phyloP scores from a whole-genome alignment of 1,140 invertebrate genomes.

The Ceratina australensis region DNA sequence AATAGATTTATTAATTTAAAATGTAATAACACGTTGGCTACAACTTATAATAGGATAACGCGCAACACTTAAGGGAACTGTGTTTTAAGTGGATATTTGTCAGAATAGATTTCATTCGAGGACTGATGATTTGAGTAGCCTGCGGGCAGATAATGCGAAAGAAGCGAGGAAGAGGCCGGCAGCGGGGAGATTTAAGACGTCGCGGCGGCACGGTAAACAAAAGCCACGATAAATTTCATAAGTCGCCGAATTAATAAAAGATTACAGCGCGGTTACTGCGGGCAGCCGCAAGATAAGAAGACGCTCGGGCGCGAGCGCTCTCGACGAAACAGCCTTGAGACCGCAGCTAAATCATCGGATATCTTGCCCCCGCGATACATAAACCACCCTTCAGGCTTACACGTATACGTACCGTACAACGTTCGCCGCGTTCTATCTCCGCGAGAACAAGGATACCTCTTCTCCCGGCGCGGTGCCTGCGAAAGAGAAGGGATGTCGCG shows the following conservation, averaged over 20 bases:
- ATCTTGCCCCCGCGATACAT: slow-evolving; percentile 79
- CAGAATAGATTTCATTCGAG: no score
- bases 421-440: slow-evolving; percentile 50
- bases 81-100: no score
- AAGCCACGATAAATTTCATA: slow-evolving; percentile 79
- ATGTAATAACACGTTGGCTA: no score
- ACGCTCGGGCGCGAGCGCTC: slow-evolving; percentile 57
- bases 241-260: slow-evolving; percentile 81
- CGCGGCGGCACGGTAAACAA: slow-evolving; percentile 74
- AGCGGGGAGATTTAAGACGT: slow-evolving; percentile 74
- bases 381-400: slow-evolving; percentile 79
- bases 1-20: no score
- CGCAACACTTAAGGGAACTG: no score
- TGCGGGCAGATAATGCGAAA: slow-evolving; percentile 68
- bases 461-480: slow-evolving; percentile 13
- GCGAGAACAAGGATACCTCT: slow-evolving; percentile 44
- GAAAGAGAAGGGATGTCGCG: slow-evolving; percentile 50
- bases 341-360: slow-evolving; percentile 79
- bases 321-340: slow-evolving; percentile 68
- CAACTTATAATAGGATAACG: no score
- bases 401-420: slow-evolving; percentile 64
- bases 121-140: no score
- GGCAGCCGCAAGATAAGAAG: slow-evolving; percentile 75
- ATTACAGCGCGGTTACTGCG: slow-evolving; percentile 78
- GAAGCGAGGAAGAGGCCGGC: slow-evolving; percentile 46